Percentiles rank a stretch among this genome's conserved stretches.
phyloP scores from a whole-genome alignment of 2,888 invertebrate species.

The Operophtera brumata region DNA sequence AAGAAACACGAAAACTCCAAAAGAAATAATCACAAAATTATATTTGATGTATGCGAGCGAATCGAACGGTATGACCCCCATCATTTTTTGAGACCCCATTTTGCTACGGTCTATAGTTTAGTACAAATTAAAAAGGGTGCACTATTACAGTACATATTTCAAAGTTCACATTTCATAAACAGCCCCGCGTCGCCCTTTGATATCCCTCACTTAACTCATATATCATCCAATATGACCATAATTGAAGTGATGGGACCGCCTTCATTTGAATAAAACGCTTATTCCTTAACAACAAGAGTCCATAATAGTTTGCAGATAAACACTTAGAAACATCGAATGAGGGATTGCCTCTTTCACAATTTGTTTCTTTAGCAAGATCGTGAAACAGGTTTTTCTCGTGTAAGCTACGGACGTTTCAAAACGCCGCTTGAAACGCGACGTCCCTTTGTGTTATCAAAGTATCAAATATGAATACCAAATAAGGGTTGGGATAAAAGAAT shows the following conservation, averaged over 20 bases:
- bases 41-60: constrained; percentile 48
- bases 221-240: constrained; percentile 79
- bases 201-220: constrained; percentile 80
- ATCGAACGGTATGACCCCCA: constrained; percentile 50
- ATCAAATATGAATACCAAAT: constrained; percentile 81
- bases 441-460: constrained; percentile 78
- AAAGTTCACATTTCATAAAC: constrained; percentile 76
- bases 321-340: constrained; percentile 62
- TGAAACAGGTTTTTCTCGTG: constrained; percentile 76
- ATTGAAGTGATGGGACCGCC: constrained; percentile 66
- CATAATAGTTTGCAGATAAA: constrained; percentile 52
- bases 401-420: constrained; percentile 59
- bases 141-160: constrained; percentile 70
- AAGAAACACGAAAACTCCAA: constrained; percentile 76
- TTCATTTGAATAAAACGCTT: constrained; percentile 63
- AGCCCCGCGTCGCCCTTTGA: constrained; percentile 76
- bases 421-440: constrained; percentile 62
- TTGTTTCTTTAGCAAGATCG: constrained; percentile 77
- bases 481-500: constrained; percentile 79
- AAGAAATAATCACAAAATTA: constrained; percentile 67
- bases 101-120: constrained; percentile 70
- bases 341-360: constrained; percentile 79
- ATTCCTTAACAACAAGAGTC: constrained; percentile 54
- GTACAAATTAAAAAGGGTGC: constrained; percentile 79
- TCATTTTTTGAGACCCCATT: constrained; percentile 60